Base-by-base conservation (phyloP, 2,888 invertebrate species). In the Drosophila bunnanda region DNA sequence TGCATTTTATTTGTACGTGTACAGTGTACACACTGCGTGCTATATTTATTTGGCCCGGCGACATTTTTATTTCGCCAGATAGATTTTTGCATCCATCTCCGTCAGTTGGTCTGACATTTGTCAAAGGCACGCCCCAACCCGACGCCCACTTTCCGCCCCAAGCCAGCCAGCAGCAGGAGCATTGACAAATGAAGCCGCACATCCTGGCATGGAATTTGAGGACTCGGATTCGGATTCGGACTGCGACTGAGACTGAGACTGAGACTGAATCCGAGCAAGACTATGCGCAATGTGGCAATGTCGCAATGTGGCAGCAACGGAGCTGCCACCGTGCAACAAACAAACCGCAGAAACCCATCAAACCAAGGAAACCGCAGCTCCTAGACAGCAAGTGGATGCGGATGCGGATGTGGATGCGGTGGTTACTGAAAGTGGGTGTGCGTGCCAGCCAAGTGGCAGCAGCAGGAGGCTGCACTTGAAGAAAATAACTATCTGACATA, bases 261-360 rank as follows among this genome's bases (percentile, higher is more conserved):
- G n/a, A n/a, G n/a, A n/a, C 58, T 10, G 50, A 62, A 43, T 62
- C 64, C 61, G 13, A 48, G 30, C 43, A 20, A 32, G 56, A 32
- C 32, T 32, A 22, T 15, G 48, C 48, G 48, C 48, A 4, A 32
- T 52, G 55, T 55, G 30, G 61, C 46, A 64, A 38, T 41, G 58
- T 53, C 56, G 53, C 52, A 30, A 44, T 28, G 57, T 41, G 48
- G 46, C 53, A 25, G 66, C 54, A 38, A 36, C 48, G 56, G 36
- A 56, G 64, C 44, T 65, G 50, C 59, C 64, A 53, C 62, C 79
- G 74, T 84, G 82, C 67, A 75, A 80, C 80, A 83, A 88, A 85
- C 88, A 88, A 82, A 75, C 82, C 88, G 57, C 88, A 83, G 76
- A 88, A 83, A 83, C 82, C 76, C 82, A 83, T 83, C 83, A 83